Evolutionary conservation across 2,113 vertebrate species (phyloP).

Genomic region (Rostratula benghalensis): DNA sequence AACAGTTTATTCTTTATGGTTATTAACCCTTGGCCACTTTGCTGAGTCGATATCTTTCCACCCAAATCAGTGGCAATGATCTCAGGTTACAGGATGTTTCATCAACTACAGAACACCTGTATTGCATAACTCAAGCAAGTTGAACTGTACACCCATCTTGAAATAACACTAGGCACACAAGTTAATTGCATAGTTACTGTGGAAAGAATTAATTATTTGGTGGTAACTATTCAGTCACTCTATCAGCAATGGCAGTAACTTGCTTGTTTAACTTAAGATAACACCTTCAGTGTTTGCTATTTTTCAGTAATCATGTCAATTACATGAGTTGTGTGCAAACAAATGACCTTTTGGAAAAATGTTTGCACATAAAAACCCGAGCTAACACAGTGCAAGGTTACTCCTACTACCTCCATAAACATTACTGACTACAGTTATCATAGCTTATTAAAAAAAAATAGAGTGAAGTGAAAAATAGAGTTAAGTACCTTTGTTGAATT

Average conservation of each 20-base stretch:
- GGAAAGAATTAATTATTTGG: conserved; percentile 1
- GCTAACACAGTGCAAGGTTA: not conserved
- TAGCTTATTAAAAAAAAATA: not conserved
- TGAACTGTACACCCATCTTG: not conserved
- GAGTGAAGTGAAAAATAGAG: not conserved
- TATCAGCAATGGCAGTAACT: not conserved
- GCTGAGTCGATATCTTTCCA: not conserved
- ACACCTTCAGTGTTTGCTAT: not conserved
- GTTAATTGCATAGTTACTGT: conserved; percentile 36
- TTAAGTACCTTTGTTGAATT: not conserved
- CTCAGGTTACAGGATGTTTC: conserved; percentile 32
- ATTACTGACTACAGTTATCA: not conserved
- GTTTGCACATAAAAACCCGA: not conserved
- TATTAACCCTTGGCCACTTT: not conserved
- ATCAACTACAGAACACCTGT: conserved; percentile 5
- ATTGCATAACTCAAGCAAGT: conserved; percentile 19
- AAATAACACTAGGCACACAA: conserved; percentile 12
- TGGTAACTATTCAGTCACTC: not conserved
- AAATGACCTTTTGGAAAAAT: not conserved
- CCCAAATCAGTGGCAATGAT: not conserved
- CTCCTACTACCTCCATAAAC: not conserved
- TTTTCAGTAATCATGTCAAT: not conserved
- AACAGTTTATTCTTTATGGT: not conserved
- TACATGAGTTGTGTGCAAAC: not conserved
- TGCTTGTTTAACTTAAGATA: conserved; percentile 3